A percentile compares a stretch with the other conserved stretches of the same genome.
phyloP scores from a whole-genome alignment of 2,113 vertebrate species.

The Heliornis fulica region DNA sequence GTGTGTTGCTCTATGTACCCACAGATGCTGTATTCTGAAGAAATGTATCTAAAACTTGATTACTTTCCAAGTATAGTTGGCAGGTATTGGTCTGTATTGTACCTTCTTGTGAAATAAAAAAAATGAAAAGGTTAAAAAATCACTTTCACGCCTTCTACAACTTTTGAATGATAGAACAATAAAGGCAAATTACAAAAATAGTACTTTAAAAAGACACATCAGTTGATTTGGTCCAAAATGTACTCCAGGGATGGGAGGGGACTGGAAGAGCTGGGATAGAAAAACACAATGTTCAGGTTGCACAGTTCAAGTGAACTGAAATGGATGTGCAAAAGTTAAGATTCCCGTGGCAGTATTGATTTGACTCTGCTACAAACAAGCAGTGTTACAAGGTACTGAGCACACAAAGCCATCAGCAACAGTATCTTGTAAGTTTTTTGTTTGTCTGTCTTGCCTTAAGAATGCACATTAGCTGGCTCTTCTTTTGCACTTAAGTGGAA shows the following conservation, averaged over 20 bases:
- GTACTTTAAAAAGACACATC: background rate
- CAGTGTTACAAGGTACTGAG: background rate
- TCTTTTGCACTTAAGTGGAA: background rate
- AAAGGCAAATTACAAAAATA: slow-evolving; percentile 10
- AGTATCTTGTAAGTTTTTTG: background rate
- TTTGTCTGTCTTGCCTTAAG: background rate
- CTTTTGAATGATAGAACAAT: background rate
- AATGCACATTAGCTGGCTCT: background rate
- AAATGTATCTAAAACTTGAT: background rate
- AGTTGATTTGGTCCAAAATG: slow-evolving; percentile 22
- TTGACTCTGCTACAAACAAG: background rate
- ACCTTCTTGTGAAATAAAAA: background rate
- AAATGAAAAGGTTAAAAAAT: background rate
- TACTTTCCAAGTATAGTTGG: background rate
- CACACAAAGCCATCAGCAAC: background rate
- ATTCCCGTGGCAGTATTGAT: background rate
- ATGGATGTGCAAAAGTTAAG: background rate
- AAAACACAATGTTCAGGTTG: slow-evolving; percentile 59
- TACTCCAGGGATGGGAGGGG: slow-evolving; percentile 46
- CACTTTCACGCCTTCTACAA: background rate
- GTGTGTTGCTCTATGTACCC: background rate
- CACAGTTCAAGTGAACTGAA: slow-evolving; percentile 23
- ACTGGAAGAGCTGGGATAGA: slow-evolving; percentile 24
- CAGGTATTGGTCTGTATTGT: background rate
- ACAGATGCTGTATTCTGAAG: background rate